Evolutionary conservation across 2,113 vertebrate species (phyloP).

Genomic region (Oryzias curvinotus): DNA sequence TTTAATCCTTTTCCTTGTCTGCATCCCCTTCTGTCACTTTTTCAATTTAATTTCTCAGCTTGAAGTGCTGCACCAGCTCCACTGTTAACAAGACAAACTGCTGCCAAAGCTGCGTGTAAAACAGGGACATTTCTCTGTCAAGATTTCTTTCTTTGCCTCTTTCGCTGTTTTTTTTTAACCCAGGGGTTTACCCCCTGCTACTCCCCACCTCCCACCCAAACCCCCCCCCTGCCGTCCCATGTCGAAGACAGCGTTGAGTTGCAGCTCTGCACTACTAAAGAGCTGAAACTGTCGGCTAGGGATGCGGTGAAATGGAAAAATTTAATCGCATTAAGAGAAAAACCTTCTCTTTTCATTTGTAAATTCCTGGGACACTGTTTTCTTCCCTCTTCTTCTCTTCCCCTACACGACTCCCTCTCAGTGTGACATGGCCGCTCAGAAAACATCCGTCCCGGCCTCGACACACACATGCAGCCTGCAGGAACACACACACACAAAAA

Average conservation of each 20-base stretch:
- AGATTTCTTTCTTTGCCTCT: slow-evolving; percentile 21
- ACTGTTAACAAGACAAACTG: slow-evolving; percentile 41
- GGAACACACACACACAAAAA: slow-evolving; percentile 33
- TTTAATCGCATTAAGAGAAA: slow-evolving; percentile 84
- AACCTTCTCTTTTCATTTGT: slow-evolving; percentile 82
- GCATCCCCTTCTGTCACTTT: slow-evolving; percentile 35
- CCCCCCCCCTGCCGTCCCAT: slow-evolving; percentile 34
- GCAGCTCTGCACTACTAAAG: slow-evolving; percentile 63
- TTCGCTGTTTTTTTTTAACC: slow-evolving; percentile 5
- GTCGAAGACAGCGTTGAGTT: slow-evolving; percentile 63
- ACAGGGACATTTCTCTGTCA: slow-evolving; percentile 31
- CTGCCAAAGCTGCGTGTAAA: slow-evolving; percentile 45
- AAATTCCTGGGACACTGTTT: slow-evolving; percentile 78
- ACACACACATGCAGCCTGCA: slow-evolving; percentile 22
- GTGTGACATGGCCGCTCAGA: slow-evolving; percentile 63
- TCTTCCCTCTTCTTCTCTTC: slow-evolving; percentile 14
- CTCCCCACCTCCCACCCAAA: not conserved
- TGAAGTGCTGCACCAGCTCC: slow-evolving; percentile 25
- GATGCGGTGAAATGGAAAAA: slow-evolving; percentile 82
- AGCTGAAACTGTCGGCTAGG: slow-evolving; percentile 73
- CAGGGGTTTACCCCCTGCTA: slow-evolving; percentile 38
- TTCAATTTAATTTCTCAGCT: slow-evolving; percentile 60
- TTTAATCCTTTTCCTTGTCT: slow-evolving; percentile 37
- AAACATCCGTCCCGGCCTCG: slow-evolving; percentile 57
- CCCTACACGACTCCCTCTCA: slow-evolving; percentile 36